A percentile compares a stretch with the other conserved stretches of the same genome.
These are phyloP conservation scores for Zophobas atratus DNA, from an alignment of 1,140 invertebrate genomes.

Conservation along the genomic window DNA sequence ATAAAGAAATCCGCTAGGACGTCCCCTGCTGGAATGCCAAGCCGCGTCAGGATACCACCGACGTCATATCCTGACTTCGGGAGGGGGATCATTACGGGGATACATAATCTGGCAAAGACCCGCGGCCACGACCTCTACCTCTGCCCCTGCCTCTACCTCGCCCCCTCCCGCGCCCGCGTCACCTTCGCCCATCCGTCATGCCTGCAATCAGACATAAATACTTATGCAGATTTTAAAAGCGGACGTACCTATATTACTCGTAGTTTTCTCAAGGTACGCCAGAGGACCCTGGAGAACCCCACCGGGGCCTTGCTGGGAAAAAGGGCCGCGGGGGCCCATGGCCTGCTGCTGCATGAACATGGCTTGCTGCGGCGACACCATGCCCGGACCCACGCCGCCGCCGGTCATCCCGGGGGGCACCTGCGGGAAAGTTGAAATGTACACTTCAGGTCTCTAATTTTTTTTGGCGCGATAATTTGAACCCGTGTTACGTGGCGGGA, in stretches of 20 bases:
- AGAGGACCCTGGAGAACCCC: constrained; percentile 80
- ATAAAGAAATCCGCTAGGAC: constrained; percentile 18
- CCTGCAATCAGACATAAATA: constrained; percentile 64
- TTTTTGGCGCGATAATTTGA: neutral
- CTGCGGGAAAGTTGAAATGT: constrained; percentile 52
- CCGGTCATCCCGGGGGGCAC: constrained; percentile 63
- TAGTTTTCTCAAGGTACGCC: constrained; percentile 86
- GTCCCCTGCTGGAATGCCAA: constrained; percentile 38
- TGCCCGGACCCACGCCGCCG: constrained; percentile 63
- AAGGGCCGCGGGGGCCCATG: constrained; percentile 66
- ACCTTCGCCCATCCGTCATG: constrained; percentile 80
- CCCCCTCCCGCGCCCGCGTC: constrained; percentile 81
- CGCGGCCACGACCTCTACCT: constrained; percentile 72
- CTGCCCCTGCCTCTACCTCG: constrained; percentile 77
- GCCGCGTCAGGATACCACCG: constrained; percentile 3
- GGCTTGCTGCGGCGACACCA: constrained; percentile 69
- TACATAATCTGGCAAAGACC: constrained; percentile 65
- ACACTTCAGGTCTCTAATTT: constrained; percentile 52
- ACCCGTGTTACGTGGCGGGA: no score
- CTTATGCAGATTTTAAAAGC: neutral
- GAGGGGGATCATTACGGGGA: constrained; percentile 66
- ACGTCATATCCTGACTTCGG: constrained; percentile 40
- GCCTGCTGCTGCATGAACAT: constrained; percentile 74
- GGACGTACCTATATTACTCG: constrained; percentile 81
- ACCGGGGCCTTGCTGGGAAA: constrained; percentile 67